Evolutionary conservation across 2,797 vertebrate genomes (phyloP).

Genomic region (Dromococcyx pavoninus): DNA sequence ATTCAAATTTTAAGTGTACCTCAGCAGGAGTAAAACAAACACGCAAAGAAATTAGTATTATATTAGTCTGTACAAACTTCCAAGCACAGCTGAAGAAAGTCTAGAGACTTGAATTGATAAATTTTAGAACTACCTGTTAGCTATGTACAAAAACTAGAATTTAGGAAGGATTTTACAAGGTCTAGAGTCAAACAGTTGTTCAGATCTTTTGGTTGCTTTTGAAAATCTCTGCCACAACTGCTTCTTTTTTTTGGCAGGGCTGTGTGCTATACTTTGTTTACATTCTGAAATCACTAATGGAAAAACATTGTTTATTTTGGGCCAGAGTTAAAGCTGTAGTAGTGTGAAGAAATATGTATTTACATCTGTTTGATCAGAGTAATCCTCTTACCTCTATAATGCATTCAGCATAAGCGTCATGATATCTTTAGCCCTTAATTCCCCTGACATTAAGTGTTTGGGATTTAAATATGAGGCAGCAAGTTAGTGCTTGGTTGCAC

Average conservation of each 20-base stretch:
- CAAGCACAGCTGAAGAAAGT: neutral
- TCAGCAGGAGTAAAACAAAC: neutral
- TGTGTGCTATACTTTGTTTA: slow-evolving; percentile 25
- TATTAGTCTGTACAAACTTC: neutral
- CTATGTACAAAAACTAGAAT: neutral
- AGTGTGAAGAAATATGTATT: slow-evolving; percentile 61
- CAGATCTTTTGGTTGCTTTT: neutral
- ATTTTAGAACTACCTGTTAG: neutral
- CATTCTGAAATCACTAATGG: slow-evolving; percentile 20
- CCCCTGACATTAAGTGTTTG: slow-evolving; percentile 1
- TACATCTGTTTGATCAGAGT: slow-evolving; percentile 66
- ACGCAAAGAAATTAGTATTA: neutral
- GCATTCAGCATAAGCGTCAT: neutral
- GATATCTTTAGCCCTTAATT: slow-evolving; percentile 50
- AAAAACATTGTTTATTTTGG: slow-evolving; percentile 52
- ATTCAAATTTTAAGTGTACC: neutral
- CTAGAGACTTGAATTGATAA: neutral
- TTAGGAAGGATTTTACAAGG: slow-evolving; percentile 20
- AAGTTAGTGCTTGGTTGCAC: neutral
- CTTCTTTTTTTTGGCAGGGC: neutral
- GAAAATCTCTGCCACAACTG: neutral
- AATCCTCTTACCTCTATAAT: slow-evolving; percentile 60
- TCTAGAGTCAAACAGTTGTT: neutral
- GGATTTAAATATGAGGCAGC: slow-evolving; percentile 12
- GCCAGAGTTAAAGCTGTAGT: neutral